Evolutionary conservation across 2,888 invertebrate species (phyloP).

Genomic region (Caenorhabditis virilis): DNA sequence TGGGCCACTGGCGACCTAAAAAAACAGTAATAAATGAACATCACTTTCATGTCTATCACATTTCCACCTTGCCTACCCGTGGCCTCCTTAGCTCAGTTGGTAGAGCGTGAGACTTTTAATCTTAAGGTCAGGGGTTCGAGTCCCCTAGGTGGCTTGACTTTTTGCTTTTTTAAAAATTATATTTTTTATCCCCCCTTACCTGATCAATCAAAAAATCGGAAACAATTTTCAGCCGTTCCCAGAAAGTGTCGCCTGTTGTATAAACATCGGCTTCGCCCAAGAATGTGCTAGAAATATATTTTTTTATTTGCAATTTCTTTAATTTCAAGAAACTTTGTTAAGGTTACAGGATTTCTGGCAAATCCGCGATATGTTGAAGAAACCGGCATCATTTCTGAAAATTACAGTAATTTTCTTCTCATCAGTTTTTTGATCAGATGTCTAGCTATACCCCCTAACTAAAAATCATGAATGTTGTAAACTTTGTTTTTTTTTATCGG

Average conservation of each 20-base stretch:
- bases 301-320: no score
- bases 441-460: no score
- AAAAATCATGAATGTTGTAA: no score
- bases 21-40: no score
- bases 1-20: conserved; percentile 18
- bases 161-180: no score
- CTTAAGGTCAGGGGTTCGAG: conserved; percentile 43
- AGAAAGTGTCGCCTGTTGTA: conserved; percentile 3
- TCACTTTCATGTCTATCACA: no score
- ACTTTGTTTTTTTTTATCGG: no score
- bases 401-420: no score
- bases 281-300: conserved; percentile 26
- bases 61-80: no score
- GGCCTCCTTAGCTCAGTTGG: conserved; percentile 34
- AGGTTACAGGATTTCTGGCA: conserved; percentile 38
- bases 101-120: conserved; percentile 63
- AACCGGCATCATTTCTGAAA: conserved; percentile 37
- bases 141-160: conserved; percentile 10
- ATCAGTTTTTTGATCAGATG: no score
- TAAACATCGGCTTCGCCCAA: conserved; percentile 15
- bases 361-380: conserved; percentile 25
- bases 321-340: no score
- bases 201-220: conserved; percentile 25
- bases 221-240: conserved; percentile 3
- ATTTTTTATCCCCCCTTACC: no score